Evolutionary conservation across 2,113 vertebrate species (phyloP).

Genomic region (Oncorhynchus clarkii): DNA sequence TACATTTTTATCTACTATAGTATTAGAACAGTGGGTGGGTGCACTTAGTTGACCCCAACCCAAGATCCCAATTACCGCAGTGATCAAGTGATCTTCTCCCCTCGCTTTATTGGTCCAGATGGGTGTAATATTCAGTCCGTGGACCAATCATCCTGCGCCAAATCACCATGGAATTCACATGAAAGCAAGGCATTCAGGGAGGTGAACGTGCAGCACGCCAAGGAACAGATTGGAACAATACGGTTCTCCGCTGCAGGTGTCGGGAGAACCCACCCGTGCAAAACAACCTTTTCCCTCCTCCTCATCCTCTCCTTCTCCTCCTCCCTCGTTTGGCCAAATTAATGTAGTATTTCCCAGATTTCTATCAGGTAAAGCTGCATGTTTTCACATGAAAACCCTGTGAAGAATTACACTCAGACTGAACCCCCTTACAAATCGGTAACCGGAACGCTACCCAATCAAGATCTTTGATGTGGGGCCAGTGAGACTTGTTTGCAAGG

Average conservation of each 20-base stretch:
- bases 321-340: slow-evolving; percentile 1
- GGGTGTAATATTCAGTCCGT: slow-evolving; percentile 64
- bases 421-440: slow-evolving; percentile 25
- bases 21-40: neutral
- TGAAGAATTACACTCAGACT: slow-evolving; percentile 1
- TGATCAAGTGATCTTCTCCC: slow-evolving; percentile 53
- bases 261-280: slow-evolving; percentile 36
- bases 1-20: too few relatives aligned
- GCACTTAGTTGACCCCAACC: neutral
- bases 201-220: slow-evolving; percentile 50
- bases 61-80: slow-evolving; percentile 26
- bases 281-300: slow-evolving; percentile 11
- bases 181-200: slow-evolving; percentile 57
- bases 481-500: slow-evolving; percentile 33
- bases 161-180: slow-evolving; percentile 66
- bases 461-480: slow-evolving; percentile 40
- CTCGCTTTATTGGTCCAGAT: slow-evolving; percentile 73
- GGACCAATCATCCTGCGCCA: slow-evolving; percentile 52
- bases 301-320: neutral
- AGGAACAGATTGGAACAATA: slow-evolving; percentile 43
- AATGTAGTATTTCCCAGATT: slow-evolving; percentile 23
- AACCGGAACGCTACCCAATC: slow-evolving; percentile 30
- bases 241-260: slow-evolving; percentile 53
- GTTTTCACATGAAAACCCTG: slow-evolving; percentile 26
- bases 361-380: slow-evolving; percentile 31